Base-by-base conservation (phyloP, 2,888 invertebrate species). In the Cacoxenus indagator region DNA sequence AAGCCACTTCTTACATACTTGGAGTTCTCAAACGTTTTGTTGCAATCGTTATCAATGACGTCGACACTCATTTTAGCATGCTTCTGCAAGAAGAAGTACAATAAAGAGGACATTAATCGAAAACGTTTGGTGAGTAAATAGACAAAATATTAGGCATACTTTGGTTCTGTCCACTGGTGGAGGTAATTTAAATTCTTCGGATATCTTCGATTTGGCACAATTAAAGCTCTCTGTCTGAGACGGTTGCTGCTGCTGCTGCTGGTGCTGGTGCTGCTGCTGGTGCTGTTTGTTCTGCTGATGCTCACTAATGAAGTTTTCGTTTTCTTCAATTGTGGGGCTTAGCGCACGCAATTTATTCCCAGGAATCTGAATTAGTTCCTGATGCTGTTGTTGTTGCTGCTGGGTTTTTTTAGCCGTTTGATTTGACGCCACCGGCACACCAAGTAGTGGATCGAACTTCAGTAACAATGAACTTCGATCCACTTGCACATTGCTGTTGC, bases 11-110 rank as follows among this genome's bases (percentile, higher is more conserved):
- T 2, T 45, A 78, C 84, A 80, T 75, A 87, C 87, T 84, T 86
- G 75, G 84, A 84, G 76, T 87, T 84, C 70, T 87, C 87, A 76
- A 85, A 84, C 73, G 88, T 79, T 81, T 87, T 88, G 68, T 85
- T 88, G 67, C 84, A 83, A 78, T 87, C 87, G 84, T 87, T 87
- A 77, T 85, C 87, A 75, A 87, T 85, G 73, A 88, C 86, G 84
- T 87, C 88, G 78, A 87, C 87, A 86, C 88, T 88, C 88, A 88
- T 88, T 82, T 85, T 88, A 81, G 80, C 87, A 88, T 87, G 80
- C 83, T 85, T 83, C 87, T 87, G 69, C 26, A 70, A 70, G 6
- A 8, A 64, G 64, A 1, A 24, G 66, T 51, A 67, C 48, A 14
- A 65, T 37, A 69, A 62, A 51, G 8, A 64, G 62, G 26, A 0